Evolutionary conservation across 1,140 invertebrate genomes (phyloP).

Genomic region (Zaprionus ornatus): DNA sequence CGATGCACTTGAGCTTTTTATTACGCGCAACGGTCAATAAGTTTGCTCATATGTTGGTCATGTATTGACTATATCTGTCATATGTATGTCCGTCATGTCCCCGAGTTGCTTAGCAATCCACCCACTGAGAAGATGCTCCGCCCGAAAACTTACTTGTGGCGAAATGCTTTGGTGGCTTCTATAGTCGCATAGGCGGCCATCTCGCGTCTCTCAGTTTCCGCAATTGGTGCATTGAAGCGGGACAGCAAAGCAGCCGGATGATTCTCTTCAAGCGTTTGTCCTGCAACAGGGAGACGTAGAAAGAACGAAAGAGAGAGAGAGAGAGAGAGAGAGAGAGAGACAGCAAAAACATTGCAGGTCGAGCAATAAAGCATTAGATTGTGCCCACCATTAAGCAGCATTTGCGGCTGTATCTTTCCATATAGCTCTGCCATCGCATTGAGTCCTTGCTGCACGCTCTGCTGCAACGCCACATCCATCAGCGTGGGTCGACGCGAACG

Average conservation of each 20-base stretch:
- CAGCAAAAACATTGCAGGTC: slow-evolving; percentile 10
- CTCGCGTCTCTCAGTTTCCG: slow-evolving; percentile 61
- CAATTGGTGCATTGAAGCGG: slow-evolving; percentile 75
- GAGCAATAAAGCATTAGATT: slow-evolving; percentile 24
- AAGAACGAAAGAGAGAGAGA: not conserved
- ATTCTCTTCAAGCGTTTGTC: slow-evolving; percentile 75
- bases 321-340: not conserved
- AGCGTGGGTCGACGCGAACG: slow-evolving; percentile 68
- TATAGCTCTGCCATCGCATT: slow-evolving; percentile 80
- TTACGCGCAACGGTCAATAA: slow-evolving; percentile 53
- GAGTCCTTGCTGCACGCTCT: slow-evolving; percentile 76
- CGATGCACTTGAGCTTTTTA: slow-evolving; percentile 56
- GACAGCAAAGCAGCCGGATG: slow-evolving; percentile 80
- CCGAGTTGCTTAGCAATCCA: slow-evolving; percentile 1
- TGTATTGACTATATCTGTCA: slow-evolving; percentile 27
- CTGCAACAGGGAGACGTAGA: slow-evolving; percentile 28
- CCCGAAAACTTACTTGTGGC: slow-evolving; percentile 79
- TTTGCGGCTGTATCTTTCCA: slow-evolving; percentile 74
- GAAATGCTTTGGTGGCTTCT: slow-evolving; percentile 78
- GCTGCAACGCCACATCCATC: slow-evolving; percentile 78
- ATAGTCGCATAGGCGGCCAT: slow-evolving; percentile 82
- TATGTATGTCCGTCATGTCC: not conserved
- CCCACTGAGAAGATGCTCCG: not conserved
- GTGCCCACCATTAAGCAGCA: slow-evolving; percentile 76
- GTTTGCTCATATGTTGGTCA: slow-evolving; percentile 57